phyloP scores from a whole-genome alignment of 2,888 invertebrate species.

The Megalurothrips usitatus region DNA sequence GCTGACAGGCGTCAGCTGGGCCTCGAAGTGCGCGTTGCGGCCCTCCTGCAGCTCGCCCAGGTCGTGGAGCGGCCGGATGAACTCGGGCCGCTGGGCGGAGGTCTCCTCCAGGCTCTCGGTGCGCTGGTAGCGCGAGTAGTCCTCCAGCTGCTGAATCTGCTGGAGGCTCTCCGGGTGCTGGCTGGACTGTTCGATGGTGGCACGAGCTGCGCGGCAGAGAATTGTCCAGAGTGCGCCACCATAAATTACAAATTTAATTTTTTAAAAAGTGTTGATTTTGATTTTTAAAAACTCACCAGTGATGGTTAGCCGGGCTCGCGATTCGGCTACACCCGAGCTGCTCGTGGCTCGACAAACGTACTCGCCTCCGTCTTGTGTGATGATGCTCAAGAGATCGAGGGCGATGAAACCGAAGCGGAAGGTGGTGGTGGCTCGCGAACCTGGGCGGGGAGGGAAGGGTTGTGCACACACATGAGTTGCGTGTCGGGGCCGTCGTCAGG shows the following conservation, averaged over 20 bases:
- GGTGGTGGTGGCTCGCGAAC: conserved; percentile 90
- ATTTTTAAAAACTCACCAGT: conserved; percentile 48
- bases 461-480: no score
- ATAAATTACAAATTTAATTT: no score
- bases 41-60: conserved; percentile 85
- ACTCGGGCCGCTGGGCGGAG: conserved; percentile 74
- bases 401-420: conserved; percentile 98
- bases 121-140: conserved; percentile 80
- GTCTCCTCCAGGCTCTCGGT: conserved; percentile 80
- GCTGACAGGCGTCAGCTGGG: conserved; percentile 84
- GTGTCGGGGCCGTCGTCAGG: no score
- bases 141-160: conserved; percentile 85
- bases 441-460: conserved; percentile 51
- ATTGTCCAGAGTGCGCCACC: no score
- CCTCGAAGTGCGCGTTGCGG: conserved; percentile 88
- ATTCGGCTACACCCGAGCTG: conserved; percentile 81
- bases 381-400: conserved; percentile 81
- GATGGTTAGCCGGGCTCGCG: conserved; percentile 74
- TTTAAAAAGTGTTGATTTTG: no score
- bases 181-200: conserved; percentile 78
- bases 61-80: conserved; percentile 81
- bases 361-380: conserved; percentile 81
- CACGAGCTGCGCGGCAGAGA: conserved; percentile 53
- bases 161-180: conserved; percentile 90
- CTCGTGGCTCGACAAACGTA: conserved; percentile 85